Evolutionary conservation across 2,797 vertebrate species (phyloP).

Genomic region (Todus mexicanus): DNA sequence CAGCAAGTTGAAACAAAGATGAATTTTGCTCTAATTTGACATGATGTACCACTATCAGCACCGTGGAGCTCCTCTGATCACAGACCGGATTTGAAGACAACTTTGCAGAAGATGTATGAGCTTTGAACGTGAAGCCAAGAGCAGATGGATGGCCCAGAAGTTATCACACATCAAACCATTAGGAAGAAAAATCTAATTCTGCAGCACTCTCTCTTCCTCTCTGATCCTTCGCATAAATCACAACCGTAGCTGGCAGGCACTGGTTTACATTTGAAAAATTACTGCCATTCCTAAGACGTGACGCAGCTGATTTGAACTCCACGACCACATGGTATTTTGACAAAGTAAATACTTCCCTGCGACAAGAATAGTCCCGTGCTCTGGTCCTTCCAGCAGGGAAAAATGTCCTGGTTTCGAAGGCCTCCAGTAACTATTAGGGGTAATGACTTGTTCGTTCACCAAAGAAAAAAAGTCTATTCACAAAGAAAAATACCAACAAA

Average conservation of each 20-base stretch:
- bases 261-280: background rate
- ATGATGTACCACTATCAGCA: background rate
- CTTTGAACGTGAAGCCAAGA: background rate
- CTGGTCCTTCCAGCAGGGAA: background rate
- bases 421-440: background rate
- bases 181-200: background rate
- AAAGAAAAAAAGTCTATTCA: background rate
- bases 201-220: background rate
- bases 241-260: background rate
- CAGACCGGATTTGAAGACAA: background rate
- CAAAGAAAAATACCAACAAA: background rate
- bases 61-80: background rate
- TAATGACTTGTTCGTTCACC: background rate
- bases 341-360: background rate
- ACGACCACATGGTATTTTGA: background rate
- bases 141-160: background rate
- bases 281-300: slow-evolving; percentile 10
- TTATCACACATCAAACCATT: background rate
- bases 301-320: background rate
- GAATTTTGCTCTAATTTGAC: background rate
- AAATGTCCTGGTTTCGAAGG: background rate
- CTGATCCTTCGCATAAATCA: background rate
- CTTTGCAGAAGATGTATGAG: background rate
- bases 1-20: background rate
- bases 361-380: background rate